Base-by-base conservation (phyloP, 2,797 vertebrate genomes). In the Scomberomorus guttatus region DNA sequence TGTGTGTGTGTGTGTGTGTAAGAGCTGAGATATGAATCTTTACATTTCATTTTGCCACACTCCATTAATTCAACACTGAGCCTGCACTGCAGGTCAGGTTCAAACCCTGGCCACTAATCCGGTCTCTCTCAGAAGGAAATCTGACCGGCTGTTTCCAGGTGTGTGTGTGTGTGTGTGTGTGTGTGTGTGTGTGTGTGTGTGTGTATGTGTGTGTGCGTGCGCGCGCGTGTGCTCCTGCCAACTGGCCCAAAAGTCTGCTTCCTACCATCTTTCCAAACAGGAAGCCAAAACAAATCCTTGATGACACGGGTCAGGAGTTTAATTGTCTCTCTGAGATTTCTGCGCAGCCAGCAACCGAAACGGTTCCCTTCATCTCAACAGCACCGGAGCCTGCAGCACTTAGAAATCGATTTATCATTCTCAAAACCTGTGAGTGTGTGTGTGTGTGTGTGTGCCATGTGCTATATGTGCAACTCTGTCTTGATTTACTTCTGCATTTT, bases 231-330 rank as follows among this genome's bases (percentile, higher is more conserved):
- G 39, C 22, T 66, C 12, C 29, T 22, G 80, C 81, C 76, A 81
- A 88, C 80, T 85, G 77, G 81, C 62, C 75, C 72, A 75, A 44
- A 68, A 48, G 20, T 71, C 66, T 62, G 46, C 86, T 87, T 86
- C 85, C 82, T 90, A 73, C 77, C 78, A 56, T 80, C 75, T 67
- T 81, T 80, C 82, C 78, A 80, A 84, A 88, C 81, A 90, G 84
- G 80, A 89, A 90, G 70, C 50, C 74, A 75, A 79, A 86, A 87
- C 83, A 88, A 90, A 80, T 81, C 87, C 80, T 83, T 77, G 63
- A 86, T 81, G 80, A 76, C 81, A 72, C 13, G 29, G 86, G 86
- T 88, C 85, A 87, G 62, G 62, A 50, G 69, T 82, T 88, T 85
- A 80, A 89, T 82, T 81, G 76, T 79, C 64, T 89, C 83, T 1